A percentile compares a stretch with the other conserved stretches of the same genome.
Conservation (phyloP, 2,113 vertebrate genomes). For the Melanerpes aurifrons region DNA sequence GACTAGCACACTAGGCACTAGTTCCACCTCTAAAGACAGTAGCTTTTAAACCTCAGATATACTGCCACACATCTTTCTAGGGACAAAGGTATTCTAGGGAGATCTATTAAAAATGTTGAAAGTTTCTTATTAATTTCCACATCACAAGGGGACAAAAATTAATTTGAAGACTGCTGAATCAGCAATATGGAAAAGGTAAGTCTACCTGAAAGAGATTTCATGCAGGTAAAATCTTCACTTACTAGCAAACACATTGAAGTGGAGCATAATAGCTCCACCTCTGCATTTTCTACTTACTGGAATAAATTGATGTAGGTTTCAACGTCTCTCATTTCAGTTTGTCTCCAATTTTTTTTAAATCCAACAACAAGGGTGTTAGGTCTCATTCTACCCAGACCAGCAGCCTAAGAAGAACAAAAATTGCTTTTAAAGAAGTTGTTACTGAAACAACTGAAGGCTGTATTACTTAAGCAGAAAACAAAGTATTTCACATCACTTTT, state of each 20-base stretch:
- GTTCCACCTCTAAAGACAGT: not conserved
- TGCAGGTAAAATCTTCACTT: not conserved
- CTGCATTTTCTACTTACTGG: slow-evolving; percentile 84
- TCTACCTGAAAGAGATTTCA: not conserved
- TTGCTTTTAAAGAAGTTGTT: fast-evolving
- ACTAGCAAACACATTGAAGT: not conserved
- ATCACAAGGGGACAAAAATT: not conserved
- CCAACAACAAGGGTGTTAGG: slow-evolving; percentile 96
- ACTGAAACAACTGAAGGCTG: not conserved
- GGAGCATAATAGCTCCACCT: not conserved
- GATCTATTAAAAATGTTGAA: not conserved
- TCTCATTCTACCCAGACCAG: slow-evolving; percentile 92
- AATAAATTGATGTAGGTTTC: slow-evolving; percentile 96
- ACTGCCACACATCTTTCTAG: not conserved
- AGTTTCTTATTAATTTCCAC: not conserved
- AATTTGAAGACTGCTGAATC: not conserved
- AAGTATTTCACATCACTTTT: not conserved
- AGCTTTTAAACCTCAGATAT: not conserved
- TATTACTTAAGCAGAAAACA: not conserved
- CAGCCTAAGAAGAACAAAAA: slow-evolving; percentile 80
- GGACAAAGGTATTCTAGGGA: not conserved
- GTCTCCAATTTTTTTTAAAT: slow-evolving; percentile 96
- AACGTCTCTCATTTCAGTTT: slow-evolving; percentile 92
- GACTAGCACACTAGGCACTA: not conserved
- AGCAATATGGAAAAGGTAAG: not conserved